Conservation (phyloP, 2,888 invertebrate species). For the Harpalus rufipes region DNA sequence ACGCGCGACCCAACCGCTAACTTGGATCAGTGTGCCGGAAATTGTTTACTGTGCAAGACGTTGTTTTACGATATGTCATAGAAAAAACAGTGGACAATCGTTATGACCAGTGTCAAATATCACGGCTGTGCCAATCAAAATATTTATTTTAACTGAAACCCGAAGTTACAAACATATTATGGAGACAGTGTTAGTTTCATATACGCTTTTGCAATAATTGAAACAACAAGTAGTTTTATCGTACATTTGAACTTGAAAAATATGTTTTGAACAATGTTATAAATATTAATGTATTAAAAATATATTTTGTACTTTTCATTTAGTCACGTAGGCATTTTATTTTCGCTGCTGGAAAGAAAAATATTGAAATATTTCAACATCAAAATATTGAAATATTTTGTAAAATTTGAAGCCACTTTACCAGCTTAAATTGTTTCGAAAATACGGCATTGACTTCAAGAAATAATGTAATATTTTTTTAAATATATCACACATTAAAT, state of each 20-base stretch:
- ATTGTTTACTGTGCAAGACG: conserved; percentile 61
- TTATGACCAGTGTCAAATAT: conserved; percentile 46
- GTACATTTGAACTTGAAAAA: not conserved
- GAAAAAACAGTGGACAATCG: conserved; percentile 51
- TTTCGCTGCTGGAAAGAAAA: conserved; percentile 1
- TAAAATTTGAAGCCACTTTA: conserved; percentile 32
- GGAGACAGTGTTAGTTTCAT: conserved; percentile 10
- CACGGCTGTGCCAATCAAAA: conserved; percentile 34
- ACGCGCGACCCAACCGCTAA: conserved; percentile 43
- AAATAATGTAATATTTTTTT: conserved; percentile 40
- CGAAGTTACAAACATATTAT: not conserved
- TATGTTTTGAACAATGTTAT: not conserved
- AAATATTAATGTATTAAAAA: not conserved
- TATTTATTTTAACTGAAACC: conserved; percentile 23
- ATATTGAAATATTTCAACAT: conserved; percentile 46
- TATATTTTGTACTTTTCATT: conserved; percentile 4
- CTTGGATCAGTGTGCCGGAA: conserved; percentile 65
- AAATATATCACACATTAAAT: conserved; percentile 14
- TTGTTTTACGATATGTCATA: conserved; percentile 44
- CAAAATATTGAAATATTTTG: conserved; percentile 47
- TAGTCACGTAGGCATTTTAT: conserved; percentile 33
- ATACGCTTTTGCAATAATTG: conserved; percentile 1
- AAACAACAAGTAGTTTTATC: not conserved
- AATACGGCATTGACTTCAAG: conserved; percentile 53
- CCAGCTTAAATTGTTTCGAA: conserved; percentile 43